These are phyloP conservation scores for Recurvirostra avosetta DNA, from an alignment of 2,113 vertebrate species.

Conservation along the genomic window DNA sequence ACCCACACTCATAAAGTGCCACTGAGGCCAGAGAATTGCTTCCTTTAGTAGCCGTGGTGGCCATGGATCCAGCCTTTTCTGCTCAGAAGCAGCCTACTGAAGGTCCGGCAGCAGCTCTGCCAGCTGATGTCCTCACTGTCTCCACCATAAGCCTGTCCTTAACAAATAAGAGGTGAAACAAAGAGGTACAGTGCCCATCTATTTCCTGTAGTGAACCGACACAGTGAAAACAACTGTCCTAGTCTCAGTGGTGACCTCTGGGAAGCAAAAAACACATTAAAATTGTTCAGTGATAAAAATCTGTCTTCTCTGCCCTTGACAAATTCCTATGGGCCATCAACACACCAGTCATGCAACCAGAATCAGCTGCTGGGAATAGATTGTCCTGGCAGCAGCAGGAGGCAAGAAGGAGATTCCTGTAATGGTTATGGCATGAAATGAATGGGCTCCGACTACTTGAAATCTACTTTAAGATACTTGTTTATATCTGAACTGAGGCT, in stretches of 20 bases:
- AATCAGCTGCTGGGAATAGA: not conserved
- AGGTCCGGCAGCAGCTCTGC: not conserved
- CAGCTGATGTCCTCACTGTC: not conserved
- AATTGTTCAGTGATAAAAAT: not conserved
- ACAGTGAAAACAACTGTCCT: not conserved
- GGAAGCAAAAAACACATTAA: not conserved
- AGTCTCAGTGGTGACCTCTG: not conserved
- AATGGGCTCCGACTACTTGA: not conserved
- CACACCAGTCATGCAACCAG: fast-evolving
- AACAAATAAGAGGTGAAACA: not conserved
- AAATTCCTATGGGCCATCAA: not conserved
- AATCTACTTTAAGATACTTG: not conserved
- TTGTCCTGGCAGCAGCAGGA: not conserved
- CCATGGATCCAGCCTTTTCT: not conserved
- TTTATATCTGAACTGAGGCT: not conserved
- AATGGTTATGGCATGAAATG: not conserved
- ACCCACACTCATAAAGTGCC: not conserved
- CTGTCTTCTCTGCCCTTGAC: not conserved
- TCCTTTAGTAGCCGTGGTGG: not conserved
- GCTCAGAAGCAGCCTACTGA: not conserved
- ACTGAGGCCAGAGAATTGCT: too few species aligned
- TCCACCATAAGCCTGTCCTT: not conserved
- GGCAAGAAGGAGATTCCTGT: not conserved
- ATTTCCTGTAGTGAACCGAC: not conserved
- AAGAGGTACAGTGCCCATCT: not conserved